These are phyloP conservation scores for Rhineura floridana DNA, from an alignment of 2,113 vertebrate genomes.

Conservation along the genomic window DNA sequence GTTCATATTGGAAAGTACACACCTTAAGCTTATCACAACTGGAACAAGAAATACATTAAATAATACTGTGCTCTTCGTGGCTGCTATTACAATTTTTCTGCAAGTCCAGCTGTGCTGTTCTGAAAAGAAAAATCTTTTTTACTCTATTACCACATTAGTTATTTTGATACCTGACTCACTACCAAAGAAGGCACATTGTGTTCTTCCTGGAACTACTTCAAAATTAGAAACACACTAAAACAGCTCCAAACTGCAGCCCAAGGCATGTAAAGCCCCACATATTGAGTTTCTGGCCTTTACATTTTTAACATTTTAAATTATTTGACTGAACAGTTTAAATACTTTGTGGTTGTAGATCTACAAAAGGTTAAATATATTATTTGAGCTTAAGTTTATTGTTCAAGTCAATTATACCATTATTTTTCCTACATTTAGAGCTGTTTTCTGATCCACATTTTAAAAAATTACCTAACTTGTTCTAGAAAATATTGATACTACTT, in stretches of 20 bases:
- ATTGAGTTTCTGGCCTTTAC: not conserved
- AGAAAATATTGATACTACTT: not conserved
- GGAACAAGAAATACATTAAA: not conserved
- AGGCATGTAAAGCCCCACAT: not conserved
- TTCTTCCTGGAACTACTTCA: conserved; percentile 33
- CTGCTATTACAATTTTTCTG: not conserved
- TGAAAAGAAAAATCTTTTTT: not conserved
- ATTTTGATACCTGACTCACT: conserved; percentile 33
- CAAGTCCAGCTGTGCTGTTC: not conserved
- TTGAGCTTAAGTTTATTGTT: no score
- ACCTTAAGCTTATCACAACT: not conserved
- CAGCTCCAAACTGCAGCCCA: conserved; percentile 25
- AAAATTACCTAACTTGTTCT: not conserved
- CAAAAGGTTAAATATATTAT: not conserved
- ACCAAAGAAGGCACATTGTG: conserved; percentile 26
- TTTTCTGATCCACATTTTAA: not conserved
- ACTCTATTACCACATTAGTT: conserved; percentile 19
- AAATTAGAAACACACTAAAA: conserved; percentile 10
- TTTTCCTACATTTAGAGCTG: not conserved
- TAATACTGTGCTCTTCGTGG: not conserved
- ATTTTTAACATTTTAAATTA: not conserved
- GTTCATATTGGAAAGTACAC: not conserved
- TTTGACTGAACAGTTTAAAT: not conserved
- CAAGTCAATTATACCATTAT: not conserved
- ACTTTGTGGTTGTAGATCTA: not conserved